Evolutionary conservation across 1,140 invertebrate species (phyloP), one percentile per base, ranked within the genome.

Genomic region (Heliconius eleuchia): DNA sequence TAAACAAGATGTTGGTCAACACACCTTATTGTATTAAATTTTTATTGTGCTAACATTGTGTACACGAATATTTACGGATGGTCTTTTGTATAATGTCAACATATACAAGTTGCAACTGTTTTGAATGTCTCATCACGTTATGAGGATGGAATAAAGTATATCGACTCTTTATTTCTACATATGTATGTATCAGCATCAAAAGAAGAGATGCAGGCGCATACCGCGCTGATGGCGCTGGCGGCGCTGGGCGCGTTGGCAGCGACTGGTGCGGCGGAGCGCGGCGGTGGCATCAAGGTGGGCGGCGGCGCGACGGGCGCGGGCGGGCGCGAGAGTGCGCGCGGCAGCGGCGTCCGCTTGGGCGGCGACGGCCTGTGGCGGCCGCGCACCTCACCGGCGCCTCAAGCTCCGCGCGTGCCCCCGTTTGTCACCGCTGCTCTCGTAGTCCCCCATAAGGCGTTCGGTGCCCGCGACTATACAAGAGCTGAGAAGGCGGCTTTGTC

Each of bases 371-470:
- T 94, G 88, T 88, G 95, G 80, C 85, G 95, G 80, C 91, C 84
- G 87, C 95, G 87, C 81, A 95, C 87, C 81, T 95, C 84, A 52
- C 92, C 88, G 86, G 95, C 86, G 23, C 89, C 87, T 80, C 90
- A 86, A 72, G 88, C 87, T 42, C 92, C 88, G n/a, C 91, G 89
- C 76, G 87, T 87, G n/a, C 92, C 92, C 60, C 90, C 92, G 19
- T 87, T 90, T 80, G 92, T 94, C 86, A 92, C 91, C 76, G 96
- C 97, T 80, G 97, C 97, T 57, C 95, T 97, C 85, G 96, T 97
- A 74, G 96, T 98, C 82, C 97, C 97, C 1, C 96, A 97, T 84
- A 97, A 97, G 87, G 96, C 96, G 60, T 97, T 98, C 86, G 96
- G 96, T 81, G 95, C 95, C 39, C 95, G 97, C 19, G 96, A 97